Conservation (phyloP, 2,113 vertebrate genomes). For the Nymphicus hollandicus region DNA sequence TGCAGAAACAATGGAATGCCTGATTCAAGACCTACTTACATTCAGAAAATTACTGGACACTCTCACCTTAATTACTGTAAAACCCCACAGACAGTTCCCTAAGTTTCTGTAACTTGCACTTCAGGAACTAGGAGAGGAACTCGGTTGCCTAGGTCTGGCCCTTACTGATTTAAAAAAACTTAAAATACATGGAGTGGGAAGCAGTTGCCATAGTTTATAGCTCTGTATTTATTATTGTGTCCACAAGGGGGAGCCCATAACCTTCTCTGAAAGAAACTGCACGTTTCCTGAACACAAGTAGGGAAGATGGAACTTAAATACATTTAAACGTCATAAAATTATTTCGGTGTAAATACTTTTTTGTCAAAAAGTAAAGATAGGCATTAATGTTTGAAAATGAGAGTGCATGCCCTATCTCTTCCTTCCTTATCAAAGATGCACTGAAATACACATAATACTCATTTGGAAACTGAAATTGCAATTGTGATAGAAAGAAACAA, state of each 20-base stretch:
- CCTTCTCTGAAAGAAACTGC: background rate
- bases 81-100: background rate
- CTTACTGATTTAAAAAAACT: background rate
- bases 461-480: background rate
- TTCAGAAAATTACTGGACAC: background rate
- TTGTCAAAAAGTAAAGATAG: background rate
- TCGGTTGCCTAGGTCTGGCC: background rate
- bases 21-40: background rate
- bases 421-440: background rate
- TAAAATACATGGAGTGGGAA: background rate
- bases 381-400: background rate
- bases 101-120: background rate
- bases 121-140: background rate
- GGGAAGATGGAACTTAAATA: background rate
- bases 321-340: background rate
- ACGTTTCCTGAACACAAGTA: rapidly evolving
- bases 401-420: background rate
- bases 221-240: background rate
- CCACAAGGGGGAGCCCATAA: constrained; percentile 25
- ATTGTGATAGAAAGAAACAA: background rate
- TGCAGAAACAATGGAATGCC: background rate
- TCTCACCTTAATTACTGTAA: background rate
- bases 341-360: background rate
- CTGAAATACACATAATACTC: background rate
- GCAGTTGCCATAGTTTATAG: rapidly evolving